Conservation (phyloP, 2,888 invertebrate species). For the Diarsia brunnea region DNA sequence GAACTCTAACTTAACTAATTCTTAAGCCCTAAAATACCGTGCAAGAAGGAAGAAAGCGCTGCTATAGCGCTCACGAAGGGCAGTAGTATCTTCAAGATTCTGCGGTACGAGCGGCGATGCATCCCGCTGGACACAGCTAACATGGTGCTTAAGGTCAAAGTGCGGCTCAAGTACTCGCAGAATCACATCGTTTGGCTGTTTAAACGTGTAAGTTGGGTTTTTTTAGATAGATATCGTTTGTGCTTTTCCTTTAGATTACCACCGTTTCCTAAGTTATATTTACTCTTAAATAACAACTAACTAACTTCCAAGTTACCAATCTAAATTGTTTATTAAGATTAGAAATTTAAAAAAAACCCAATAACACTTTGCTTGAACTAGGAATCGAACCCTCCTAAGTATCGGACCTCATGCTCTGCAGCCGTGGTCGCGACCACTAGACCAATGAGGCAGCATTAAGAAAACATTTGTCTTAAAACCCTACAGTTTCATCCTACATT, state of each 20-base stretch:
- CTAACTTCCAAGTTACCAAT: no score
- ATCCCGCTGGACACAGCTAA: slow-evolving; percentile 84
- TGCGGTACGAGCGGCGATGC: slow-evolving; percentile 84
- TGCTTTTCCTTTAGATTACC: background rate
- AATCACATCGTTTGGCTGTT: slow-evolving; percentile 91
- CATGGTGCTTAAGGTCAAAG: slow-evolving; percentile 91
- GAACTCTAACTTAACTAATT: background rate
- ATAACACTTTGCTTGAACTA: no score
- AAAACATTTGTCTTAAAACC: background rate
- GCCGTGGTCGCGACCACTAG: no score
- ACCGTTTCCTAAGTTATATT: background rate
- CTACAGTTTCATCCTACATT: background rate
- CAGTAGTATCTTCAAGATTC: slow-evolving; percentile 72
- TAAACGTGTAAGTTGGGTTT: slow-evolving; percentile 87
- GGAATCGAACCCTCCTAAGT: no score
- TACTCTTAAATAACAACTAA: no score
- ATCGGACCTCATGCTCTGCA: no score
- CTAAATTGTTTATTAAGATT: no score
- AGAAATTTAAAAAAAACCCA: no score
- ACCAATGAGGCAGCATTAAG: no score
- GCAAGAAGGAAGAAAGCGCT: slow-evolving; percentile 37
- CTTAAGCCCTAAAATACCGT: slow-evolving; percentile 32
- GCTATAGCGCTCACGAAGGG: slow-evolving; percentile 46
- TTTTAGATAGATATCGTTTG: background rate
- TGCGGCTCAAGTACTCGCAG: slow-evolving; percentile 91